Evolutionary conservation across 2,888 invertebrate genomes (phyloP).

Genomic region (Byasa hedistus): DNA sequence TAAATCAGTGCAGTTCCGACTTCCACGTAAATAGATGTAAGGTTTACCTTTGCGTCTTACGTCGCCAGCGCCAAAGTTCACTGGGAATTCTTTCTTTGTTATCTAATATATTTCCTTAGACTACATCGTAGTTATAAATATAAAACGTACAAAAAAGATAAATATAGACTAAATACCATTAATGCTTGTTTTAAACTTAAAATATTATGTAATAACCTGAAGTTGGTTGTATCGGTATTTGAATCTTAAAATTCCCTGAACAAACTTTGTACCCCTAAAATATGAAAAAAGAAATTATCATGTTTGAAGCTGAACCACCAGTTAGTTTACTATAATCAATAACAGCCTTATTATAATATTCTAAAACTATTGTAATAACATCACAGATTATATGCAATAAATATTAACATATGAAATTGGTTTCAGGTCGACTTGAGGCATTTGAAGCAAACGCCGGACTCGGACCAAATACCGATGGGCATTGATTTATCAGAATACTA

Average conservation of each 20-base stretch:
- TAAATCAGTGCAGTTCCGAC: constrained; percentile 64
- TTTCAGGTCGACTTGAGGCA: constrained; percentile 93
- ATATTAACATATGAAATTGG: constrained; percentile 24
- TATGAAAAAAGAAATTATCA: not conserved
- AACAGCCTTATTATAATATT: too few relatives aligned
- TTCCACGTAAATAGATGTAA: constrained; percentile 62
- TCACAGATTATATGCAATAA: not conserved
- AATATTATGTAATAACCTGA: too few relatives aligned
- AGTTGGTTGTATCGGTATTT: too few relatives aligned
- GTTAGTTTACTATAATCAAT: too few relatives aligned
- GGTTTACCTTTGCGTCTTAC: constrained; percentile 52
- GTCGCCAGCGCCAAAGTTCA: constrained; percentile 56
- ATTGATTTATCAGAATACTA: constrained; percentile 96
- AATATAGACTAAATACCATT: too few relatives aligned
- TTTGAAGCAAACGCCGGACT: constrained; percentile 91
- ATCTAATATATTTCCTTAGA: constrained; percentile 44
- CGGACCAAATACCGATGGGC: constrained; percentile 92
- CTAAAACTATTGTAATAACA: not conserved
- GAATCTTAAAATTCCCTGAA: too few relatives aligned
- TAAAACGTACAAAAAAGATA: too few relatives aligned
- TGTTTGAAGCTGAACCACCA: too few relatives aligned
- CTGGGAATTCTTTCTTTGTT: constrained; percentile 46
- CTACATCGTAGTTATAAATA: too few relatives aligned
- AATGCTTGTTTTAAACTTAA: too few relatives aligned
- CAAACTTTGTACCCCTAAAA: not conserved